Evolutionary conservation across 2,113 vertebrate genomes (phyloP).

Genomic region (Mormyrus lacerda): DNA sequence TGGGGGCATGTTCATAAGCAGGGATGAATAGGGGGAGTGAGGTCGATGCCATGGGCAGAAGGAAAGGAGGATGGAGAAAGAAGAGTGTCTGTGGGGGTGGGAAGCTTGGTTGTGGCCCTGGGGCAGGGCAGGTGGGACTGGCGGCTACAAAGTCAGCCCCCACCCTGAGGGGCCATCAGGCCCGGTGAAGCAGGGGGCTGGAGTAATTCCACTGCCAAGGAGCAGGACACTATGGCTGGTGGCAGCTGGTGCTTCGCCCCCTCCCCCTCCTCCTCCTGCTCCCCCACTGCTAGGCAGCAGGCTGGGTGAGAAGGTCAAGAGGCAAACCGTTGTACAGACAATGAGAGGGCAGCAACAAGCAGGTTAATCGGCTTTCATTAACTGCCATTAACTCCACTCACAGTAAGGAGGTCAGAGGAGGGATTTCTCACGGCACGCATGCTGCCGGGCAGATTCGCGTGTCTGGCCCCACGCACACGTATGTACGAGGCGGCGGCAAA

Average conservation of each 20-base stretch:
- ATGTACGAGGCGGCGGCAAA: neutral
- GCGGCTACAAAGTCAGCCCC: slow-evolving; percentile 46
- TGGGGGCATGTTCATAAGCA: slow-evolving; percentile 22
- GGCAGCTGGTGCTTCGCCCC: slow-evolving; percentile 62
- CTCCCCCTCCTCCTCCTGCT: slow-evolving; percentile 21
- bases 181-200: slow-evolving; percentile 63
- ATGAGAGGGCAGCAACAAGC: slow-evolving; percentile 51
- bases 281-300: slow-evolving; percentile 65
- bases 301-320: slow-evolving; percentile 75
- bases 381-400: slow-evolving; percentile 43
- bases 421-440: neutral
- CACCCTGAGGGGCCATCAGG: slow-evolving; percentile 63
- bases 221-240: slow-evolving; percentile 55
- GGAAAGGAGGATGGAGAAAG: slow-evolving; percentile 14
- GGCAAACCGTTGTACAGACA: slow-evolving; percentile 55
- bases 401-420: slow-evolving; percentile 23
- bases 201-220: slow-evolving; percentile 62
- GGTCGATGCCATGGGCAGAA: slow-evolving; percentile 21
- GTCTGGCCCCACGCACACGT: neutral
- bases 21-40: slow-evolving; percentile 22
- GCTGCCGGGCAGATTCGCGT: neutral
- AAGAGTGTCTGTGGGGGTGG: neutral
- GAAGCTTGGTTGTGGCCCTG: slow-evolving; percentile 14
- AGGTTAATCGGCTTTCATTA: slow-evolving; percentile 72
- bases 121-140: slow-evolving; percentile 49